These are phyloP conservation scores for Xiphophorus couchianus DNA, from an alignment of 2,113 vertebrate species.

Conservation along the genomic window DNA sequence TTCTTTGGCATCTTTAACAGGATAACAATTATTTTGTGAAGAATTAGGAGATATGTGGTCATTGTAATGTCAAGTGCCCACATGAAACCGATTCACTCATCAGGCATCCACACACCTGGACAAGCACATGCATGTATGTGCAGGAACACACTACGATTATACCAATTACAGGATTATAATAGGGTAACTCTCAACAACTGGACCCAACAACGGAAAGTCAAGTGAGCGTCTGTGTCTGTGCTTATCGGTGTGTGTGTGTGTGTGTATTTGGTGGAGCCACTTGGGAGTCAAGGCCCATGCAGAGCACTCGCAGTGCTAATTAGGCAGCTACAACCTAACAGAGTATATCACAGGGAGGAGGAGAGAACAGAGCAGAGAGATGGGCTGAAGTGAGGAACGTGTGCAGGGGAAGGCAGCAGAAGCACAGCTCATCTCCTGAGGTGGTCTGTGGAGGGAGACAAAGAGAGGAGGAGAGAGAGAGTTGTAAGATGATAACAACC, in stretches of 20 bases:
- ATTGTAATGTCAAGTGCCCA: conserved; percentile 10
- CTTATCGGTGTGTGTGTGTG: conserved; percentile 19
- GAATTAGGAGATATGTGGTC: neutral
- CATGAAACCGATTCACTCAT: conserved; percentile 40
- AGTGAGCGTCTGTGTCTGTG: conserved; percentile 35
- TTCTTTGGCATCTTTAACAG: neutral
- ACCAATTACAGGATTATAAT: conserved; percentile 70
- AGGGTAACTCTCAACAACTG: conserved; percentile 57
- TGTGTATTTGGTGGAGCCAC: conserved; percentile 33
- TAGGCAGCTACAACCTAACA: conserved; percentile 69
- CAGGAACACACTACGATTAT: conserved; percentile 50
- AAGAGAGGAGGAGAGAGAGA: conserved; percentile 16
- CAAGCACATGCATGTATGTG: conserved; percentile 28
- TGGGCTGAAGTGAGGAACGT: conserved; percentile 36
- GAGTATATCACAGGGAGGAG: conserved; percentile 62
- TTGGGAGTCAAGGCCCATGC: conserved; percentile 61
- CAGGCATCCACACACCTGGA: conserved; percentile 36
- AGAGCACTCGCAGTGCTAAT: conserved; percentile 72
- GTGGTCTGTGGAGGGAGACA: conserved; percentile 23
- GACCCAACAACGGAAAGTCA: conserved; percentile 62
- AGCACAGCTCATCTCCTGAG: conserved; percentile 30
- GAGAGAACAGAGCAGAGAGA: conserved; percentile 37
- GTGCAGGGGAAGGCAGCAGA: conserved; percentile 36
- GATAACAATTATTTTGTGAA: neutral
- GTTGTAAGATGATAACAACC: conserved; percentile 29